These are phyloP conservation scores for Rotaria sp. DNA, from an alignment of 2,888 invertebrate species.

Conservation along the genomic window DNA sequence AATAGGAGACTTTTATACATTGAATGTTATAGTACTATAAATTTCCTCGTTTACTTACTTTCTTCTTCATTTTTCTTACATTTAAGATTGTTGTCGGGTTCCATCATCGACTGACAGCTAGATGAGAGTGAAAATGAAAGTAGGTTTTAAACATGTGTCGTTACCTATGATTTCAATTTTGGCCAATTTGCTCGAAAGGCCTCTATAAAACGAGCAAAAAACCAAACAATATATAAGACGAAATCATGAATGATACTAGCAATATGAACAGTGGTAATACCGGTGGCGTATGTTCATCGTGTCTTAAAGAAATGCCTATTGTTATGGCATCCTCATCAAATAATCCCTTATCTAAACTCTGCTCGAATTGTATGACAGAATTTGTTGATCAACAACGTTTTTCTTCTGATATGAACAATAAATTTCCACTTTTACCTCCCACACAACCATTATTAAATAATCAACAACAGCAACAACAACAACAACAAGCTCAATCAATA, in stretches of 20 bases:
- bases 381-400: constrained; percentile 14
- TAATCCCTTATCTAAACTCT: background rate
- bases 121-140: background rate
- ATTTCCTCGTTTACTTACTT: background rate
- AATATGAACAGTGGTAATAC: background rate
- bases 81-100: background rate
- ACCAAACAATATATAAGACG: too few relatives aligned
- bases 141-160: background rate
- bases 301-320: constrained; percentile 9
- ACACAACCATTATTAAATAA: background rate
- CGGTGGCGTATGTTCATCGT: constrained; percentile 29
- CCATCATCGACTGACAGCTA: background rate
- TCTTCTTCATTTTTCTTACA: background rate
- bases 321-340: background rate
- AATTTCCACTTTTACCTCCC: background rate
- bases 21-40: background rate
- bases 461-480: background rate
- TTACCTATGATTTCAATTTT: background rate
- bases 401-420: background rate
- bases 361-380: background rate
- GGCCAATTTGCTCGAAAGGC: background rate
- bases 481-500: background rate
- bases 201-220: background rate
- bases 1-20: background rate
- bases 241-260: constrained; percentile 2